A percentile compares a stretch with the other conserved stretches of the same genome.
Conservation (phyloP, 1,140 invertebrate species). For the Lasioglossum albipes region DNA sequence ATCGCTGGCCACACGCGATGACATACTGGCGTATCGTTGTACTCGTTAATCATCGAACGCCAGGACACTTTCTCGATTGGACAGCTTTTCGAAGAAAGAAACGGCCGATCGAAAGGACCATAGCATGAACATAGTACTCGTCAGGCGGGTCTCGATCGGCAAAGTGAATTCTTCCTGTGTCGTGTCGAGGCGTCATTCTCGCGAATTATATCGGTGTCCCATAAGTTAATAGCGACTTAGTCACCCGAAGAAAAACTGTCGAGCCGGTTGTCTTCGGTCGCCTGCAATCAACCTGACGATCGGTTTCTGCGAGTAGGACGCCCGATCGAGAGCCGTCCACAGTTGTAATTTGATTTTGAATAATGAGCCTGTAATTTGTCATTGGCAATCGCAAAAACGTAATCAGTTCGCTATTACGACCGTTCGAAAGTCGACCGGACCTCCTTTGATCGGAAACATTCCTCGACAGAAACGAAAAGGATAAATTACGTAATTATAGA, state of each 20-base stretch:
- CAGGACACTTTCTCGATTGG: conserved; percentile 23
- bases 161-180: conserved; percentile 42
- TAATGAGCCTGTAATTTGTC: conserved; percentile 23
- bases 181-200: conserved; percentile 21
- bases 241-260: conserved; percentile 18
- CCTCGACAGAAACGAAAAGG: not conserved
- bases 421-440: not conserved
- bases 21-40: not conserved
- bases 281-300: conserved; percentile 26
- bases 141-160: not conserved
- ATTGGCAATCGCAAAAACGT: not conserved
- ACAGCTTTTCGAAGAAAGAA: not conserved
- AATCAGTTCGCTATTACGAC: not conserved
- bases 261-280: not conserved
- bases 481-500: not conserved
- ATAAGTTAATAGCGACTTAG: conserved; percentile 4
- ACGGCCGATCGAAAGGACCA: not conserved
- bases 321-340: not conserved
- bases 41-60: conserved; percentile 47
- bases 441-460: not conserved
- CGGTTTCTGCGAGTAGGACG: conserved; percentile 11
- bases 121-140: not conserved
- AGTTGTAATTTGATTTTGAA: conserved; percentile 38
- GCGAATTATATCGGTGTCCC: conserved; percentile 10
- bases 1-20: conserved; percentile 6